Evolutionary conservation across 2,113 vertebrate genomes (phyloP), one percentile per base, ranked within the genome.

Genomic region (Mirounga angustirostris): DNA sequence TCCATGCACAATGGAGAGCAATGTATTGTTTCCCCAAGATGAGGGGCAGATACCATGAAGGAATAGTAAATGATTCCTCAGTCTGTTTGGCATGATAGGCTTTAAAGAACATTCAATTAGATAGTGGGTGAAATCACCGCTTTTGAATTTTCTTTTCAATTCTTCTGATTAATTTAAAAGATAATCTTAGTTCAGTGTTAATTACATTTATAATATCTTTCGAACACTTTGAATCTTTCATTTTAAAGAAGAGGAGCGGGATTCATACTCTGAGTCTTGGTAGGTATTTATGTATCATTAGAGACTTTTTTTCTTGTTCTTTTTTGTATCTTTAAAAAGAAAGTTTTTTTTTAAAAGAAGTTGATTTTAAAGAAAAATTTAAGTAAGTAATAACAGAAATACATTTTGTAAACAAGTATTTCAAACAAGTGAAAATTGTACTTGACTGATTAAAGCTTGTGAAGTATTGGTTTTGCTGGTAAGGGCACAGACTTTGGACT

Each of bases 321-420:
- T 63, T 83, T 73, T 81, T 3, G 12, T 46, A 30, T 12, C 0
- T 73, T 63, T 61, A 52, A 71, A 90, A 73, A 5, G 36, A 43
- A 36, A 56, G 7, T 59, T 52, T 4, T 21, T 40, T 88, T 91
- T 28, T 19, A 24, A 40, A 40, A 94, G 78, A 21, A 63, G 4
- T 91, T 94, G 73, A 63, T 54, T 73, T 96, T 58, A 80, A 73
- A 73, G 33, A 71, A 86, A 93, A 63, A 63, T n/a, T 3, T 86
- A 92, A 67, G 22, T 43, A 67, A 93, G 28, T 43, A 87, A 63
- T 94, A 58, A 43, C 4, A 78, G 26, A 92, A 82, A 88, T 82
- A 67, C 4, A 82, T 21, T 76, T 76, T 50, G 10, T 46, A n/a
- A 73, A 63, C n/a, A 30, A 12, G 50, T 88, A 88, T 82, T 88